Evolutionary conservation across 30 jellyfish, hydroid and myxozoan species (phyloP).

Genomic region (Catostylus mosaicus): DNA sequence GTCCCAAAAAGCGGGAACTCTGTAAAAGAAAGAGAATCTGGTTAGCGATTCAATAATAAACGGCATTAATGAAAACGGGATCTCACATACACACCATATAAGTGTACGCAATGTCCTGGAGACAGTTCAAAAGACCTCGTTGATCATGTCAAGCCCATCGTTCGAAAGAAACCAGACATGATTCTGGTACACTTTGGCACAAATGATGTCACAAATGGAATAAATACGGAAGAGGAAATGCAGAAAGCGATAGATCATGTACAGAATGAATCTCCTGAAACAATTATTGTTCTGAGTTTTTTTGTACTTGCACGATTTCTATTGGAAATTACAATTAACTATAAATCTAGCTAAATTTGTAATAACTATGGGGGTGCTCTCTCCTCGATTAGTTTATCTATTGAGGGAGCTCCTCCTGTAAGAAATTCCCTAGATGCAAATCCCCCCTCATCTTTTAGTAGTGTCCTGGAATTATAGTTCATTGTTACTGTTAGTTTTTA

Average conservation of each 20-base stretch:
- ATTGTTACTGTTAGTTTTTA: no score
- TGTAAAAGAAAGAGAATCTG: no score
- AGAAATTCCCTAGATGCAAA: no score
- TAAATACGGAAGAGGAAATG: conserved; percentile 37
- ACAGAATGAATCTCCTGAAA: not conserved
- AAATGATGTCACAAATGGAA: conserved; percentile 29
- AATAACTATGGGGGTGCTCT: no score
- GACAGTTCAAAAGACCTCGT: conserved; percentile 33
- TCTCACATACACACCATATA: no score
- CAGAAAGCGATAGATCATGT: conserved; percentile 39
- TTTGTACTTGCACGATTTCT: not conserved
- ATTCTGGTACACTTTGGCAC: conserved; percentile 21
- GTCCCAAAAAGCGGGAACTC: no score
- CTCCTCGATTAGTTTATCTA: no score
- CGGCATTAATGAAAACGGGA: conserved; percentile 23
- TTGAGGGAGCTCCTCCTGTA: no score
- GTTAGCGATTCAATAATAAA: no score
- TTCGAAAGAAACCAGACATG: conserved; percentile 23
- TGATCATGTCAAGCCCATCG: conserved; percentile 35
- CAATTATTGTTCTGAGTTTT: not conserved
- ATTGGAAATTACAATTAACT: no score
- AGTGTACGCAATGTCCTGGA: conserved; percentile 21
- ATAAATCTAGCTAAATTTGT: no score
- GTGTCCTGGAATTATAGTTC: no score
- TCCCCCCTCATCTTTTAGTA: not conserved